These are phyloP conservation scores for Ceyx cyanopectus DNA, from an alignment of 2,113 vertebrate genomes.

Conservation along the genomic window DNA sequence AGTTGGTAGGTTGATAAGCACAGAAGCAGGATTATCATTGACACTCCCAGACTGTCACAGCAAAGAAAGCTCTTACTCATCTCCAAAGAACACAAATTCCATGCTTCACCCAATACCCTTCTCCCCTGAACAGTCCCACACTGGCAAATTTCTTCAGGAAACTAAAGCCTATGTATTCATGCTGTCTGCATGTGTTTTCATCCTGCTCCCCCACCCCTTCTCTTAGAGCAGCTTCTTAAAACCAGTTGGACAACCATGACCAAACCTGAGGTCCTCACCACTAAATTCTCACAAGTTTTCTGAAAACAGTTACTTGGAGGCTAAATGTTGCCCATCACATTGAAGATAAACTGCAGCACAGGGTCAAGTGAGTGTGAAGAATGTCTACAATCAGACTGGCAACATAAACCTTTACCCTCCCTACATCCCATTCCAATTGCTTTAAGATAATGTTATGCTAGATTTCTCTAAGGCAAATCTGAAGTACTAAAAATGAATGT, in stretches of 20 bases:
- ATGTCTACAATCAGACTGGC: not conserved
- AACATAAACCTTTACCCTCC: not conserved
- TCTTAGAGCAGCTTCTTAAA: not conserved
- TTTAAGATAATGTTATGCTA: not conserved
- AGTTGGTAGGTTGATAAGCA: not conserved
- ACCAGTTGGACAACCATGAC: not conserved
- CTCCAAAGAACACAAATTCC: not conserved
- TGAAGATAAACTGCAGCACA: not conserved
- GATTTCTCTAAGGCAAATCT: not conserved
- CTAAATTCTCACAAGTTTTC: not conserved
- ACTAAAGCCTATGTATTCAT: not conserved
- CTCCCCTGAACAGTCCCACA: not conserved
- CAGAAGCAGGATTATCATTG: not conserved
- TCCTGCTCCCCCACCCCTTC: not conserved
- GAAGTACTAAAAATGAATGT: not conserved
- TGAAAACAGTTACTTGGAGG: not conserved
- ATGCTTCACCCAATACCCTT: not conserved
- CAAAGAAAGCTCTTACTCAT: not conserved
- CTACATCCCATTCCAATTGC: not conserved
- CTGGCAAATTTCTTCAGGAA: not conserved
- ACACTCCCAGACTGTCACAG: not conserved
- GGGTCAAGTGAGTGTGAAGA: not conserved
- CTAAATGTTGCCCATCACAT: not conserved
- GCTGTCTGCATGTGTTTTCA: not conserved
- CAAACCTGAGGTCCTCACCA: not conserved